Evolutionary conservation across 2,888 invertebrate genomes (phyloP).

Genomic region (Macrosoma leucophasiata): DNA sequence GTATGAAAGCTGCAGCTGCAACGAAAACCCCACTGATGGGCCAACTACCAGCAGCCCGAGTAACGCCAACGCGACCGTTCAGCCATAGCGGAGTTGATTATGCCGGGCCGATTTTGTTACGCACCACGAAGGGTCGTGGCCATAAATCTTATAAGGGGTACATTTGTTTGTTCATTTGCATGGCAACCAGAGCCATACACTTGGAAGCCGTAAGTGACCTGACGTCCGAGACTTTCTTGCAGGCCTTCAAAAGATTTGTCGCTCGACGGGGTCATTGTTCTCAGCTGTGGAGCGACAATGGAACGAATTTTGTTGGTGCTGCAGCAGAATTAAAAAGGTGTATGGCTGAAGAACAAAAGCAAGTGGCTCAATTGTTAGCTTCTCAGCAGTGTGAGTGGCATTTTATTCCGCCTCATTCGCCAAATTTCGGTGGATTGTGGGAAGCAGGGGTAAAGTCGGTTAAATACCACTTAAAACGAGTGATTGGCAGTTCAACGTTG

Average conservation of each 20-base stretch:
- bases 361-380: constrained; percentile 6
- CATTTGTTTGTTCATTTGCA: constrained; percentile 1
- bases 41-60: no score
- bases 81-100: no score
- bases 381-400: constrained; percentile 4
- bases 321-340: constrained; percentile 1
- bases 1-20: no score
- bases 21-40: no score
- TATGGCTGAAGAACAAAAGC: constrained; percentile 1
- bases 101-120: not conserved
- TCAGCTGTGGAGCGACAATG: constrained; percentile 16
- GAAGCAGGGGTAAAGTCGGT: no score
- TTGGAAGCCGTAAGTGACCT: constrained; percentile 13
- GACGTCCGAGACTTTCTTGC: constrained; percentile 9
- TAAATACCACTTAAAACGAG: constrained; percentile 9
- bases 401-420: constrained; percentile 7
- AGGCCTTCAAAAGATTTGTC: constrained; percentile 14
- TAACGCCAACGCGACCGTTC: no score
- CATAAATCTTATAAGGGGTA: not conserved
- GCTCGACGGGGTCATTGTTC: constrained; percentile 12
- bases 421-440: constrained; percentile 6
- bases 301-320: constrained; percentile 12
- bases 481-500: constrained; percentile 9
- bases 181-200: constrained; percentile 13
- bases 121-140: not conserved